These are phyloP conservation scores for Cryptoprocta ferox DNA, from an alignment of 2,797 vertebrate species.

Conservation along the genomic window DNA sequence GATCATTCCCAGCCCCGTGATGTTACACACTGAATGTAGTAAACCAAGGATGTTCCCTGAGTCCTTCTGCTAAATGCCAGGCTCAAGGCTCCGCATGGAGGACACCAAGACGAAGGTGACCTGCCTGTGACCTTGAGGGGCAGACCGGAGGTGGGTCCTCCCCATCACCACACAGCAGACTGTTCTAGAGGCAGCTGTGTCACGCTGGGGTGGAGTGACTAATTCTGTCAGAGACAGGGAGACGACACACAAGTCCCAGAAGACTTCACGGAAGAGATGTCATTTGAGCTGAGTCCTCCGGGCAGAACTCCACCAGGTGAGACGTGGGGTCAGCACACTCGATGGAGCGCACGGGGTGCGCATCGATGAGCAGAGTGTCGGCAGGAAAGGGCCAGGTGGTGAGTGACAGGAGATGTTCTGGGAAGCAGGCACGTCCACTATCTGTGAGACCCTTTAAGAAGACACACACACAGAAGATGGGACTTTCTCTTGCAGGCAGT, in stretches of 20 bases:
- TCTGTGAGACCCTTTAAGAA: background rate
- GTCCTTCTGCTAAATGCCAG: background rate
- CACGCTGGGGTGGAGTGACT: background rate
- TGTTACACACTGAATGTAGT: background rate
- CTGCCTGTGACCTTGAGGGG: background rate
- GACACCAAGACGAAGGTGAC: background rate
- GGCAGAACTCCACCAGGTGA: background rate
- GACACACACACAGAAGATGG: too few relatives aligned
- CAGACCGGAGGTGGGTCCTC: too few relatives aligned
- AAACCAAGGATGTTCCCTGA: background rate
- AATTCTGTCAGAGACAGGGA: background rate
- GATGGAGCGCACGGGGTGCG: background rate
- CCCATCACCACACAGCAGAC: background rate
- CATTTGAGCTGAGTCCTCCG: background rate
- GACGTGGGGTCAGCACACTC: background rate
- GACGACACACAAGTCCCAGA: fast-evolving
- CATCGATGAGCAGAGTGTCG: fast-evolving
- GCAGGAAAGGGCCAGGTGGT: background rate
- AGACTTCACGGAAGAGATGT: background rate
- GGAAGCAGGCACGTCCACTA: background rate
- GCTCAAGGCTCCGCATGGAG: background rate
- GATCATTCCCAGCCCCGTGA: fast-evolving
- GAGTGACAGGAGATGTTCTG: background rate
- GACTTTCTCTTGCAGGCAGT: background rate
- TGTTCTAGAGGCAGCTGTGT: background rate